Conservation (phyloP, 1,140 invertebrate genomes). For the Drosophila grimshawi region DNA sequence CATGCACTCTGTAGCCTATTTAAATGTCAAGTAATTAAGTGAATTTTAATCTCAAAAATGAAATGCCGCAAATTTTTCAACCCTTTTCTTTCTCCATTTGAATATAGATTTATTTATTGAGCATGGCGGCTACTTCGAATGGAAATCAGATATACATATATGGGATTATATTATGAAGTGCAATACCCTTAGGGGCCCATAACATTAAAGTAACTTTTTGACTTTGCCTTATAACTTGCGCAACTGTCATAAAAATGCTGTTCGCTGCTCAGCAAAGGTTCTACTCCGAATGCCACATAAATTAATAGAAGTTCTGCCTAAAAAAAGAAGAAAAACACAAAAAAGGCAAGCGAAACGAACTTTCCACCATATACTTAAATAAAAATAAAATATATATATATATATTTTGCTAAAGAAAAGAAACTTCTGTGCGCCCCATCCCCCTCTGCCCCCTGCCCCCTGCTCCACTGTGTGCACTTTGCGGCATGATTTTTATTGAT, state of each 20-base stretch:
- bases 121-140: background rate
- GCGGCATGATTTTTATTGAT: slow-evolving; percentile 66
- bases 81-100: background rate
- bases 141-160: slow-evolving; percentile 20
- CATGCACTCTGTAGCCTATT: background rate
- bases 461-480: slow-evolving; percentile 21
- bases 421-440: slow-evolving; percentile 19
- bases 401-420: slow-evolving; percentile 32
- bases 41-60: background rate
- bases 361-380: slow-evolving; percentile 49
- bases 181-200: slow-evolving; percentile 24
- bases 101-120: background rate
- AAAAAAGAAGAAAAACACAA: background rate
- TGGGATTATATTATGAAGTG: slow-evolving; percentile 4
- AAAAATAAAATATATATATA: slow-evolving; percentile 43
- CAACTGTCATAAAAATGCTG: slow-evolving; percentile 73
- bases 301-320: slow-evolving; percentile 66
- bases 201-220: slow-evolving; percentile 61
- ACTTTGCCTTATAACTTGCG: slow-evolving; percentile 50
- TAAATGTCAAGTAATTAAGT: background rate
- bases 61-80: no score
- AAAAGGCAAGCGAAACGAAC: slow-evolving; percentile 13
- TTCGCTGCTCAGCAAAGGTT: slow-evolving; percentile 30
- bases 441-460: background rate
- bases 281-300: slow-evolving; percentile 59